phyloP scores from a whole-genome alignment of 2,888 invertebrate species.

The Tortricodes alternella region DNA sequence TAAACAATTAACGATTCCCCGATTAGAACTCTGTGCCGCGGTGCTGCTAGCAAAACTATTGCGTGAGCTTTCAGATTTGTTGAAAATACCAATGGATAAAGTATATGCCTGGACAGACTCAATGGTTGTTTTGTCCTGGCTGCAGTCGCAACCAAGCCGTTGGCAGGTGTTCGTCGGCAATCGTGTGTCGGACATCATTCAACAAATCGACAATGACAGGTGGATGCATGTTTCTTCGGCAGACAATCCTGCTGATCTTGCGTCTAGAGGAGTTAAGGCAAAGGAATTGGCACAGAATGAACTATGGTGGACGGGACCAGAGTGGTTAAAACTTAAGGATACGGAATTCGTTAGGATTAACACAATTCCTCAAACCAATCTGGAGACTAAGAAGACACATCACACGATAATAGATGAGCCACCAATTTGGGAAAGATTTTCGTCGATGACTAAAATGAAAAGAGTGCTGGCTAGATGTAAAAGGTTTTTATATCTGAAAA shows the following conservation, averaged over 20 bases:
- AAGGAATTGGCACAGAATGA: slow-evolving; percentile 8
- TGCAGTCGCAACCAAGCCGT: slow-evolving; percentile 20
- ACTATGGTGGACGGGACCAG: slow-evolving; percentile 26
- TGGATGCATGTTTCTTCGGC: slow-evolving; percentile 29
- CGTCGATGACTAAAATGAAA: not conserved
- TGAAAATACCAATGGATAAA: slow-evolving; percentile 20
- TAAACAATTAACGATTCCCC: slow-evolving; percentile 37
- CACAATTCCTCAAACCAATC: slow-evolving; percentile 7
- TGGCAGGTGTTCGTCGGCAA: slow-evolving; percentile 3
- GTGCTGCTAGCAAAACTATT: slow-evolving; percentile 30
- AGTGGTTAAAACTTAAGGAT: slow-evolving; percentile 10
- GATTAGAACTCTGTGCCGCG: slow-evolving; percentile 37
- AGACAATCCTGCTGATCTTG: not conserved
- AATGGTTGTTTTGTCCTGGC: slow-evolving; percentile 33
- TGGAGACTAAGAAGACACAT: slow-evolving; percentile 13
- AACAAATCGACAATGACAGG: slow-evolving; percentile 15
- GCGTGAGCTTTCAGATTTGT: slow-evolving; percentile 22
- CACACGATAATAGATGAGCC: not conserved
- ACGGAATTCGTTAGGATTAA: not conserved
- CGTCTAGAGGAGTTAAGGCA: slow-evolving; percentile 2
- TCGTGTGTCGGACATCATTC: not conserved
- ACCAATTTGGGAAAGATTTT: slow-evolving; percentile 8
- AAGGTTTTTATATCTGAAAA: not conserved
- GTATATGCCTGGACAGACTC: slow-evolving; percentile 32
- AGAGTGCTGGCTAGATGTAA: not conserved